A percentile compares a stretch with the other conserved stretches of the same genome.
Evolutionary conservation across 2,797 vertebrate genomes (phyloP).

Genomic region (Anolis apletophallus): DNA sequence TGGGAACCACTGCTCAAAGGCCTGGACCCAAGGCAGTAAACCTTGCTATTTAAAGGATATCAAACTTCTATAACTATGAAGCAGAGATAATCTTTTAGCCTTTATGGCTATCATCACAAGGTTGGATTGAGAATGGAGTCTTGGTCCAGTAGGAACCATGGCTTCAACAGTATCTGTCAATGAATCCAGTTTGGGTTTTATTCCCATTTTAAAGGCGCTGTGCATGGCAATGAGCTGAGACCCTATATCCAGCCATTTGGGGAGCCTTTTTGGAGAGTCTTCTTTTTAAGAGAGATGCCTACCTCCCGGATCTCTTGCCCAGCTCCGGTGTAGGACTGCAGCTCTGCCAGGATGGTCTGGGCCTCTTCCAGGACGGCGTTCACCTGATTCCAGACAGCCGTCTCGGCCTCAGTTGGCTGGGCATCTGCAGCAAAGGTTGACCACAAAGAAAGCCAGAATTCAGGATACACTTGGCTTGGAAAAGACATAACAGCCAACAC

Average conservation of each 20-base stretch:
- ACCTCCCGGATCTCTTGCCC: constrained; percentile 96
- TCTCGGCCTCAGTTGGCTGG: constrained; percentile 93
- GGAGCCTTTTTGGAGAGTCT: too few relatives aligned
- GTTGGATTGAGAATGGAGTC: too few relatives aligned
- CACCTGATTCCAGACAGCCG: constrained; percentile 94
- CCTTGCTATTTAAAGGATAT: too few relatives aligned
- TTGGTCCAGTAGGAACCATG: background rate
- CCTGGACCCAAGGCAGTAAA: too few relatives aligned
- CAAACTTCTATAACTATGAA: background rate
- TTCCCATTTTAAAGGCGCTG: too few relatives aligned
- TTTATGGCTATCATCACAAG: too few relatives aligned
- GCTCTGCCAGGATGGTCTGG: constrained; percentile 88
- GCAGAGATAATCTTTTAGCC: background rate
- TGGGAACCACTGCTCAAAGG: too few relatives aligned
- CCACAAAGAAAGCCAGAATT: constrained; percentile 62
- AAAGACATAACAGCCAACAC: background rate
- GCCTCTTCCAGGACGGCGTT: constrained; percentile 93
- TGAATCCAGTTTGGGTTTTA: too few relatives aligned
- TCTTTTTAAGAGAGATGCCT: constrained; percentile 21
- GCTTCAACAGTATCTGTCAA: too few relatives aligned
- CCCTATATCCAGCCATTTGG: too few relatives aligned
- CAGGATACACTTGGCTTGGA: constrained; percentile 25
- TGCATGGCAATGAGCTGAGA: too few relatives aligned
- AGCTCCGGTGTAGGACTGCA: constrained; percentile 92
- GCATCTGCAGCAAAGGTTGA: constrained; percentile 81